Conservation (phyloP, 2,797 vertebrate genomes). For the Telmatherina bonti region DNA sequence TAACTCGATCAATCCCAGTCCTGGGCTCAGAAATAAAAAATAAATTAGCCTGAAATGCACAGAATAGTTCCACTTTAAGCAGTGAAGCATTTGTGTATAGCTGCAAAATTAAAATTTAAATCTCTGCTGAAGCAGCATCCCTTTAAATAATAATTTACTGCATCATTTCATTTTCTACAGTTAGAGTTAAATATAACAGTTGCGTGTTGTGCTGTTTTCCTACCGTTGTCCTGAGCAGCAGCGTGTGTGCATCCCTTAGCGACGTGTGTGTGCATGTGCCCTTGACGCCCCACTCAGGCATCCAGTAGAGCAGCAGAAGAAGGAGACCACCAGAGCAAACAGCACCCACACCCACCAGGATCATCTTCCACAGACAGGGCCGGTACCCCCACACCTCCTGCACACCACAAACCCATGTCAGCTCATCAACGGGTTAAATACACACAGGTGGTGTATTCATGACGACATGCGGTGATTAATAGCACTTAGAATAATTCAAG, state of each 20-base stretch:
- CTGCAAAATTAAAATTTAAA: background rate
- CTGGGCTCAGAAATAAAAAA: too few species aligned
- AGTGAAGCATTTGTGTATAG: background rate
- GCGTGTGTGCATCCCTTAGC: slow-evolving; percentile 85
- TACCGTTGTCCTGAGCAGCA: slow-evolving; percentile 92
- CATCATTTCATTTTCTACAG: background rate
- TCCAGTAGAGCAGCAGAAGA: slow-evolving; percentile 95
- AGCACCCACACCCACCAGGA: slow-evolving; percentile 85
- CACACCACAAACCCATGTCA: slow-evolving; percentile 7
- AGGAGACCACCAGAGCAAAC: slow-evolving; percentile 91
- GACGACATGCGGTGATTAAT: background rate
- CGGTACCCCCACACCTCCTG: slow-evolving; percentile 92
- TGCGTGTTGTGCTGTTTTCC: slow-evolving; percentile 34
- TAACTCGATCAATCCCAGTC: too few species aligned
- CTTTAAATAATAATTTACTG: background rate
- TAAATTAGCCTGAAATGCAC: too few species aligned
- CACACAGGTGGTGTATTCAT: background rate
- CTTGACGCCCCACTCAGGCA: slow-evolving; percentile 93
- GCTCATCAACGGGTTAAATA: background rate
- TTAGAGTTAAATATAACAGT: too few species aligned
- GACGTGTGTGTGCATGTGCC: slow-evolving; percentile 84
- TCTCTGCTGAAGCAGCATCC: background rate
- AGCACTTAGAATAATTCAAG: background rate
- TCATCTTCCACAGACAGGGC: slow-evolving; percentile 88
- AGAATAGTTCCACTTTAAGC: too few species aligned